Base-by-base conservation (phyloP, 2,797 vertebrate species). In the Chrosomus eos region DNA sequence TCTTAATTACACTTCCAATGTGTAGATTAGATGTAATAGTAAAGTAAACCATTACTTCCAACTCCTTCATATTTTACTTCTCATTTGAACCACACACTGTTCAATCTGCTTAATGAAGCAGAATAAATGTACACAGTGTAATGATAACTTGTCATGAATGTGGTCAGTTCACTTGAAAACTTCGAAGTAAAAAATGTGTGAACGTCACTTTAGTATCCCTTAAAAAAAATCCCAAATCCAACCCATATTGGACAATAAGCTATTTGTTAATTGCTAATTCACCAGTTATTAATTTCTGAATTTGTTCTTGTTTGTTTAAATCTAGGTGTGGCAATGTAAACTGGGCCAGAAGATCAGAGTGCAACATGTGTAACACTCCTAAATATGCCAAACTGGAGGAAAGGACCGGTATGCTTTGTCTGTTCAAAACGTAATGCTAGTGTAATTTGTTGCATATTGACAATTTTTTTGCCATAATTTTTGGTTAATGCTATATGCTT, bases 351-450 rank as follows among this genome's bases (percentile, higher is more conserved):
- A 95, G 98, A 79, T 99, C 98, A 0, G 98, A 99, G 90, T 99
- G 98, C 88, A 99, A 99, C 92, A 99, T 99, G 98, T 99, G 98
- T 91, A 99, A 99, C 90, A 99, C 98, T 40, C 98, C 98, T 0
- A 99, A 99, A 93, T 99, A 99, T 74, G 98, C 98, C 58, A 99
- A 99, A 88, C 92, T 99, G 83, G 98, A 99, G 93, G 98, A 99
- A 89, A 96, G 98, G 93, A 99, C 98, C 88, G 98, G 98, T 99
- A 92, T 86, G 66, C 11, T 13, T 67, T 66, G 14, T 31, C 36
- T 45, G 28, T 51, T 64, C 14, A 53, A 31, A 76, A 53, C 13
- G 21, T 0, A 76, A 58, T 33, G 21, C 26, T 68, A 31, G 10
- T 23, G 0, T 53, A 1, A 0, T 16, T 26, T 26, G 38, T 3